phyloP scores from a whole-genome alignment of 2,113 vertebrate genomes.

The Bagarius yarrelli region DNA sequence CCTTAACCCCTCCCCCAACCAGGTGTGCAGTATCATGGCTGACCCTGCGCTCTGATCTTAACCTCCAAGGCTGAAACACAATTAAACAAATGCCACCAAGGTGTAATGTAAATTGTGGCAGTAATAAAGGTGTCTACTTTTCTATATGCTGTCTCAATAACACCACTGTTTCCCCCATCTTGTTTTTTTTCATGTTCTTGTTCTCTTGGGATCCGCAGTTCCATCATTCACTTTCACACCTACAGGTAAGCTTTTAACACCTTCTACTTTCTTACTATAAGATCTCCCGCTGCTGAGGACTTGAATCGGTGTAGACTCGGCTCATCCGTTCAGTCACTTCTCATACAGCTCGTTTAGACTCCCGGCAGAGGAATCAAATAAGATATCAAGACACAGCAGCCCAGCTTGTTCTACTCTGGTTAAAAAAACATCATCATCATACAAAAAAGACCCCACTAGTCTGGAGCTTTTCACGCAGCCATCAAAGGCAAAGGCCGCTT shows the following conservation, averaged over 20 bases:
- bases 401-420: constrained; percentile 3
- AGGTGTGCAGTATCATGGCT: too few species aligned
- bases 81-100: too few species aligned
- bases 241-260: constrained; percentile 82
- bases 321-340: too few species aligned
- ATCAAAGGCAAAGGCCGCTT: constrained; percentile 46
- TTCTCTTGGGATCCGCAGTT: constrained; percentile 81
- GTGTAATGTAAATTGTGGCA: too few species aligned
- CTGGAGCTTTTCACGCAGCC: constrained; percentile 39
- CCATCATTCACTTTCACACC: constrained; percentile 99
- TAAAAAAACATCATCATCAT: constrained; percentile 36
- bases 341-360: neutral
- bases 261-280: neutral
- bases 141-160: neutral
- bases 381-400: neutral
- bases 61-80: too few species aligned
- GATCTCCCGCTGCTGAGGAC: neutral
- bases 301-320: neutral
- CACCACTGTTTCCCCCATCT: neutral
- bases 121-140: too few species aligned
- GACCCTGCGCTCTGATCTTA: too few species aligned
- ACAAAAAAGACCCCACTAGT: constrained; percentile 35
- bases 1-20: too few species aligned
- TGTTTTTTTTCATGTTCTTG: constrained; percentile 42
- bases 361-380: neutral